phyloP scores from a whole-genome alignment of 2,113 vertebrate species.

The Heterocephalus glaber region DNA sequence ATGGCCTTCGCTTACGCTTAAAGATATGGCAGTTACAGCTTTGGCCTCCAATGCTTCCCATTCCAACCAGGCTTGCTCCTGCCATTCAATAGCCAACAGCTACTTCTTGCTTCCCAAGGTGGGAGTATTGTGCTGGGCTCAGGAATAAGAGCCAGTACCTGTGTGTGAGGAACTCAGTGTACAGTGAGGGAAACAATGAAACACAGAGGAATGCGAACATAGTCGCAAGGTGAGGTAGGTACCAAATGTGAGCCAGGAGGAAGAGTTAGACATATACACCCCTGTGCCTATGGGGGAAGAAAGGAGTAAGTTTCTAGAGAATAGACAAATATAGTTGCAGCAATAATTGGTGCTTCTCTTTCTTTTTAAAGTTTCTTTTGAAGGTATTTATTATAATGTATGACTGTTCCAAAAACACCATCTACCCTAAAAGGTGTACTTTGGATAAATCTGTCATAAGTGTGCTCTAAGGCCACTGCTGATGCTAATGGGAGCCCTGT shows the following conservation, averaged over 20 bases:
- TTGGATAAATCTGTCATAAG: neutral
- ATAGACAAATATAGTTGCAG: neutral
- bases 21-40: no score
- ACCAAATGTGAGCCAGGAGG: accelerated
- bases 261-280: neutral
- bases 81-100: neutral
- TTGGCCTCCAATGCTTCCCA: neutral
- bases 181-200: neutral
- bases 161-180: neutral
- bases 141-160: neutral
- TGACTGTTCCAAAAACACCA: constrained; percentile 48
- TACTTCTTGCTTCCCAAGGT: neutral
- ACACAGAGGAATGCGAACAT: neutral
- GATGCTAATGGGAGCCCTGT: neutral
- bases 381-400: neutral
- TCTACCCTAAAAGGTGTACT: neutral
- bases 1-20: neutral
- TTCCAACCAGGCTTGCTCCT: neutral
- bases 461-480: neutral
- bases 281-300: neutral
- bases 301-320: neutral
- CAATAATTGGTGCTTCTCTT: neutral
- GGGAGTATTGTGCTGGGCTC: accelerated
- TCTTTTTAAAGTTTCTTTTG: constrained; percentile 56
- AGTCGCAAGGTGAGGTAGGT: neutral